Percentiles rank a stretch among this genome's conserved stretches.
Evolutionary conservation across 2,888 invertebrate genomes (phyloP).

Genomic region (Syrphus vitripennis): DNA sequence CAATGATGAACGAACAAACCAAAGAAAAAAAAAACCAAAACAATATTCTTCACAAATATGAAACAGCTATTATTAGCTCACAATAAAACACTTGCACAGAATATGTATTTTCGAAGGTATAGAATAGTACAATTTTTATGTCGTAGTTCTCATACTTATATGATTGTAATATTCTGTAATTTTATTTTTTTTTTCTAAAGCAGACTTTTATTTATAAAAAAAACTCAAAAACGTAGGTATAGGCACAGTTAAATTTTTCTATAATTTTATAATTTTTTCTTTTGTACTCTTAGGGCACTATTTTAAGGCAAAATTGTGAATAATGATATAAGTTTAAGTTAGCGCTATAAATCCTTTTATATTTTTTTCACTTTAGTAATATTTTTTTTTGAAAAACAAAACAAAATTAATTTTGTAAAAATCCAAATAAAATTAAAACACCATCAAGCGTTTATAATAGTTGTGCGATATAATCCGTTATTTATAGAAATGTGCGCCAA

Average conservation of each 20-base stretch:
- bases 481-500: conserved; percentile 47
- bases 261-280: background rate
- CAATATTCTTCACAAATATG: background rate
- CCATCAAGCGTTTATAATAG: background rate
- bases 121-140: background rate
- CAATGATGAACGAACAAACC: conserved; percentile 64
- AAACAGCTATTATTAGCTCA: background rate
- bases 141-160: conserved; percentile 26
- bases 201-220: background rate
- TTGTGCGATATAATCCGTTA: background rate
- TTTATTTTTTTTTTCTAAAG: background rate
- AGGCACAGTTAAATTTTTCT: conserved; percentile 52
- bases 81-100: background rate
- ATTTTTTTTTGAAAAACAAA: background rate
- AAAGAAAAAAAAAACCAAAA: conserved; percentile 18
- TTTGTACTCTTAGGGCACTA: conserved; percentile 64
- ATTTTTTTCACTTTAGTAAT: background rate
- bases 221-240: conserved; percentile 36
- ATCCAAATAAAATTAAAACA: background rate
- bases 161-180: background rate
- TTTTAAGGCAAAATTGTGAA: conserved; percentile 65
- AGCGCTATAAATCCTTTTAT: background rate
- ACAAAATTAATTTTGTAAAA: background rate
- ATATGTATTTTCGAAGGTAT: background rate
- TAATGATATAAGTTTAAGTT: background rate